Percentiles rank a stretch among this genome's conserved stretches.
These are phyloP conservation scores for Sebastes kiyomatsui DNA, from an alignment of 2,797 vertebrate genomes.

Conservation along the genomic window DNA sequence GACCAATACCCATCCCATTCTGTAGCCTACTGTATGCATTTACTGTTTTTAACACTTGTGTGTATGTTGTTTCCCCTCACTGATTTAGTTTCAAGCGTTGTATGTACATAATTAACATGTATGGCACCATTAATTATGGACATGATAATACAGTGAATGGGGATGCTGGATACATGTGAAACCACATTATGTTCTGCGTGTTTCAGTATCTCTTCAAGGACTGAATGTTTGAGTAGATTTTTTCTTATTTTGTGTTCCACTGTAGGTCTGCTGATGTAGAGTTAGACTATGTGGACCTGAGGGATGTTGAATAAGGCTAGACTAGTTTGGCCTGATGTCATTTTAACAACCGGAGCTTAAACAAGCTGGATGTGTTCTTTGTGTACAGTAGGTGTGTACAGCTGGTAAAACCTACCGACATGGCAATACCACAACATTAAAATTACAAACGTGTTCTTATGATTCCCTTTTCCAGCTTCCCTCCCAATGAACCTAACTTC, in stretches of 20 bases:
- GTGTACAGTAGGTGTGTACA: background rate
- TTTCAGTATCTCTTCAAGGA: background rate
- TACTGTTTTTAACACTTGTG: background rate
- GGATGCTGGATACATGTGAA: background rate
- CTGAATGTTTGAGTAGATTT: background rate
- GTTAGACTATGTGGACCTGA: background rate
- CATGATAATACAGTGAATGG: background rate
- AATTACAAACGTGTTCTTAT: background rate
- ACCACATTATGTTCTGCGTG: background rate
- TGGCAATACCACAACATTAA: background rate
- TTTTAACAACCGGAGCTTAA: background rate
- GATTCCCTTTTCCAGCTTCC: background rate
- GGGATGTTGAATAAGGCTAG: background rate
- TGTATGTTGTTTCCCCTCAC: background rate
- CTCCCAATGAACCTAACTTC: background rate
- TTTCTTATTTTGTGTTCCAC: background rate
- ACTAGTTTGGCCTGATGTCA: background rate
- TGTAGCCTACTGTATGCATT: background rate
- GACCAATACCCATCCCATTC: background rate
- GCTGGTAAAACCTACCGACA: constrained; percentile 1
- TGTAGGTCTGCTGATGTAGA: background rate
- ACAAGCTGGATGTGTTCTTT: background rate
- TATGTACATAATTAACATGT: background rate
- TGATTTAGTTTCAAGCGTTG: background rate
- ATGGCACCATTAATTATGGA: background rate